These are phyloP conservation scores for Adoxophyes honmai DNA, from an alignment of 1,140 invertebrate genomes.

Conservation along the genomic window DNA sequence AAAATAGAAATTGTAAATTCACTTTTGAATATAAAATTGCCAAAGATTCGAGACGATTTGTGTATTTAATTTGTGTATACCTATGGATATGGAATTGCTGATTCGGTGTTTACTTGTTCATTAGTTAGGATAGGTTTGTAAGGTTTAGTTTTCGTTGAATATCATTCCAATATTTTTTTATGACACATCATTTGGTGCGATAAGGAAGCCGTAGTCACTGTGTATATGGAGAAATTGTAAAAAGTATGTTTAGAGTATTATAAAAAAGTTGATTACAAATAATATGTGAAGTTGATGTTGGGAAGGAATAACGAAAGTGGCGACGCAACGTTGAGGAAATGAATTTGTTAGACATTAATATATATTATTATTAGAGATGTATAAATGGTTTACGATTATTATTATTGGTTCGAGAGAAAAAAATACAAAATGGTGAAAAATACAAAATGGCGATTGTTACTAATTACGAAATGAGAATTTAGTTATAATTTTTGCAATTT, in stretches of 20 bases:
- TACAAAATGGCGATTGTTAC: conserved; percentile 71
- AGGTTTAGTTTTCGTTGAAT: conserved; percentile 36
- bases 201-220: conserved; percentile 47
- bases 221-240: conserved; percentile 66
- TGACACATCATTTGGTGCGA: conserved; percentile 58
- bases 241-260: conserved; percentile 70
- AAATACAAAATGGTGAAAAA: conserved; percentile 51
- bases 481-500: conserved; percentile 76
- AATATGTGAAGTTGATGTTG: conserved; percentile 64
- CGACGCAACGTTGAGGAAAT: conserved; percentile 62
- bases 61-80: conserved; percentile 27
- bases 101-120: conserved; percentile 29
- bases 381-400: conserved; percentile 74
- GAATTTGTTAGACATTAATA: conserved; percentile 75
- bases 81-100: conserved; percentile 37
- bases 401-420: conserved; percentile 70
- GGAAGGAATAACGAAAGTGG: conserved; percentile 53
- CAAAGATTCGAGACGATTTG: conserved; percentile 69
- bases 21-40: conserved; percentile 75
- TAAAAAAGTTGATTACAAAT: conserved; percentile 66
- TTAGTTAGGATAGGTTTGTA: conserved; percentile 33
- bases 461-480: conserved; percentile 76
- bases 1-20: conserved; percentile 69
- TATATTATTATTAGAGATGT: conserved; percentile 75
- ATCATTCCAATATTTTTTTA: conserved; percentile 72